Evolutionary conservation across 2,888 invertebrate genomes (phyloP).

Genomic region (Drosophila monieri): DNA sequence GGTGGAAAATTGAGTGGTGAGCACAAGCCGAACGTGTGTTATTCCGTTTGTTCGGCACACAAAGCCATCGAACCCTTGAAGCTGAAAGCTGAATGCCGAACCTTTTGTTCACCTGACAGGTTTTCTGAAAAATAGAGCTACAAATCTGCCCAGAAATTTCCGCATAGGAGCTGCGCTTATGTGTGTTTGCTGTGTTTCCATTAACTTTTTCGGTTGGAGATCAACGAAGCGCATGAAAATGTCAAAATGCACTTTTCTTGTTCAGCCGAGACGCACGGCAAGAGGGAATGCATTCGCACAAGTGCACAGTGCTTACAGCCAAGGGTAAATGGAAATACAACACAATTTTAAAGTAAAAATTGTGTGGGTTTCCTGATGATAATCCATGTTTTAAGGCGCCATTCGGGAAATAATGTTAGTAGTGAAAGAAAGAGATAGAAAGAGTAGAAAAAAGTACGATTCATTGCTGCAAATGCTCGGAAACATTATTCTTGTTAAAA

Average conservation of each 20-base stretch:
- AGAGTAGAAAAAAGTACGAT: too few relatives aligned
- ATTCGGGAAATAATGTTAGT: too few relatives aligned
- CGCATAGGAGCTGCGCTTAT: not conserved
- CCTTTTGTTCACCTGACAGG: conserved; percentile 47
- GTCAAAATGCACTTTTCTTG: conserved; percentile 72
- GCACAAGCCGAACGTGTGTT: conserved; percentile 38
- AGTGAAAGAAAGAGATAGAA: too few relatives aligned
- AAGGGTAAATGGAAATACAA: not conserved
- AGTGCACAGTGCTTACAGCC: conserved; percentile 1
- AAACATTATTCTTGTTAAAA: conserved; percentile 62
- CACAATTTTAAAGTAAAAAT: not conserved
- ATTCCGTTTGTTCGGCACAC: conserved; percentile 30
- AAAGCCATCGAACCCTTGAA: conserved; percentile 35
- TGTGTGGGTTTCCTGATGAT: not conserved
- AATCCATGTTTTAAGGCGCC: not conserved
- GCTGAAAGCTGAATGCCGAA: conserved; percentile 21
- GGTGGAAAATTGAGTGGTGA: conserved; percentile 7
- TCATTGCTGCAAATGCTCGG: conserved; percentile 16
- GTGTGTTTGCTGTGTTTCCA: conserved; percentile 53
- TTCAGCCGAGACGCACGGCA: conserved; percentile 17
- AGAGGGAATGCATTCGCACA: conserved; percentile 2
- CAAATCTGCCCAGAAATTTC: conserved; percentile 18
- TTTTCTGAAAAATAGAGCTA: conserved; percentile 28
- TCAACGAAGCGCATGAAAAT: conserved; percentile 71
- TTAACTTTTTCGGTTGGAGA: conserved; percentile 58